phyloP scores from a whole-genome alignment of 2,797 vertebrate genomes.

The Hypotaenidia philippensis region DNA sequence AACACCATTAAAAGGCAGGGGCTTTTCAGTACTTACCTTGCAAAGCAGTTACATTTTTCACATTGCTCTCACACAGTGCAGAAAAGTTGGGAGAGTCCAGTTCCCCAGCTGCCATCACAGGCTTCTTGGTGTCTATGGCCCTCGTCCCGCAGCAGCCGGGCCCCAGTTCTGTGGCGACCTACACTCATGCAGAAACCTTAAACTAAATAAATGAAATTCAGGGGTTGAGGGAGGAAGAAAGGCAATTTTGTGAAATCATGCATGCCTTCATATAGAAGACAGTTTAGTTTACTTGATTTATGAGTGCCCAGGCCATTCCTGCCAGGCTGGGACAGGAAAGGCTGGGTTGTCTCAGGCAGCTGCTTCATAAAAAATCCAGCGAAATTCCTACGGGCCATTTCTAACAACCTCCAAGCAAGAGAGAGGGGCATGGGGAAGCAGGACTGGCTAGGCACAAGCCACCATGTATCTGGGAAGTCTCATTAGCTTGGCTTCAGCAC shows the following conservation, averaged over 20 bases:
- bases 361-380: background rate
- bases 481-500: background rate
- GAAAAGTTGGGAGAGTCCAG: background rate
- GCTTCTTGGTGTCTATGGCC: background rate
- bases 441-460: fast-evolving
- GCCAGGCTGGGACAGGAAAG: background rate
- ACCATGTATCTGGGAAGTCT: fast-evolving
- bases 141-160: fast-evolving
- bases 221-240: background rate
- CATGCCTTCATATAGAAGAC: background rate
- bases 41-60: background rate
- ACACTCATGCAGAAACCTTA: background rate
- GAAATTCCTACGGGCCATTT: background rate
- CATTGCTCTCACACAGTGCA: background rate
- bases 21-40: background rate
- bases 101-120: fast-evolving
- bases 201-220: background rate
- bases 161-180: fast-evolving
- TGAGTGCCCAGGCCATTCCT: fast-evolving
- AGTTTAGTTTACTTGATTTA: background rate
- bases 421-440: background rate
- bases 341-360: background rate
- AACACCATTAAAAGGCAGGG: background rate
- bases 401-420: background rate
- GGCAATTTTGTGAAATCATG: background rate